Base-by-base conservation (phyloP, 2,888 invertebrate genomes). In the Diachrysia chrysitis region DNA sequence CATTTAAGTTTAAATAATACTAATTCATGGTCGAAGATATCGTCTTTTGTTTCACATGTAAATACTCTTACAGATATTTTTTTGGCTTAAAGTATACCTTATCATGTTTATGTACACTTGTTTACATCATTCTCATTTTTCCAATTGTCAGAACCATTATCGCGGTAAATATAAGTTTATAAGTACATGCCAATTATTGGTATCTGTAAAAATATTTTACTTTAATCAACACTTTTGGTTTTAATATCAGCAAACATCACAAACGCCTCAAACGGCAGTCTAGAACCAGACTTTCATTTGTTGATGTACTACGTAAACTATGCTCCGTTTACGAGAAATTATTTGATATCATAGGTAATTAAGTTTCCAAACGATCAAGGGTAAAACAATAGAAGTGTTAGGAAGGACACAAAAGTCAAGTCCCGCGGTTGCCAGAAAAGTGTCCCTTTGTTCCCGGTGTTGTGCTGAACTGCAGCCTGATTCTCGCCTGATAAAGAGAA, bases 381-480 rank as follows among this genome's bases (percentile, higher is more conserved):
- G 46, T 89, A 84, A 79, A 87, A 90, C 61, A 90, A 82, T 66
- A 91, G 69, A 58, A 94, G 79, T 58, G 85, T 81, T 60, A 88
- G 74, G 17, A 92, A 71, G 35, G 85, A 87, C 72, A 92, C 70
- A 76, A 93, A 73, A 67, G 85, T 88, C 60, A 91, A 83, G 68
- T 88, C 87, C 60, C 86, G 85, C 9, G 90, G 86, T 69, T 90
- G 90, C 92, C 93, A 94, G 82, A 91, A 94, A 29, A 92, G 84
- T 23, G 90, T 86, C 69, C 95, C 96, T 82, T 95, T 93, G 84
- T 96, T 96, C 95, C 96, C 96, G 14, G 96, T 96, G 84, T 96
- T 96, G 79, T 96, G 96, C 79, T 96, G 96, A 58, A 96, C 96
- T 1, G 96, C 96, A 2, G 96, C 96, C 84, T 96, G 96, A 79